A percentile compares a stretch with the other conserved stretches of the same genome.
Evolutionary conservation across 1,140 invertebrate species (phyloP).

Genomic region (Trachymyrmex cornetzi): DNA sequence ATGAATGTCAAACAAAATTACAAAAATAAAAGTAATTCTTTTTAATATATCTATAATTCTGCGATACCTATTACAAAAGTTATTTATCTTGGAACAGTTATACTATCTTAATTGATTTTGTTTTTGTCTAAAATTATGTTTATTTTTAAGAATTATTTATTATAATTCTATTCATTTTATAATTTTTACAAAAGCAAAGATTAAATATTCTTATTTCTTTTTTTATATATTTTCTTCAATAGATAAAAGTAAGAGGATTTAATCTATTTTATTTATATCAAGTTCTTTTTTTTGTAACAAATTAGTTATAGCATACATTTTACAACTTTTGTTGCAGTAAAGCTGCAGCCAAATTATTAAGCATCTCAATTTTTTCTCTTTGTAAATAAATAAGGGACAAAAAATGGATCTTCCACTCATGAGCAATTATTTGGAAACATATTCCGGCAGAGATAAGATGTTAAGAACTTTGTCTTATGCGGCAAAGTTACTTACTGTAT

Average conservation of each 20-base stretch:
- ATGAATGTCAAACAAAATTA: background rate
- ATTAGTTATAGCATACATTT: background rate
- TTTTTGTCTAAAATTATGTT: background rate
- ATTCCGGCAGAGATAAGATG: conserved; percentile 88
- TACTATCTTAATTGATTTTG: background rate
- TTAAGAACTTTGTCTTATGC: conserved; percentile 90
- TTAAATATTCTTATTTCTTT: background rate
- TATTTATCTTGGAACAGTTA: background rate
- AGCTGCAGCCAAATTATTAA: background rate
- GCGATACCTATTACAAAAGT: background rate
- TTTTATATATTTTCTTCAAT: background rate
- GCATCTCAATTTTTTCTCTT: background rate
- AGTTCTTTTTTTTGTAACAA: background rate
- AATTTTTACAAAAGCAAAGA: background rate
- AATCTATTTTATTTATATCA: background rate
- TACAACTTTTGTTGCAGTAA: conserved; percentile 13
- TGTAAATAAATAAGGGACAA: background rate
- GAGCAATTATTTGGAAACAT: conserved; percentile 85
- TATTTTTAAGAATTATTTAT: background rate
- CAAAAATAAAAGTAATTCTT: background rate
- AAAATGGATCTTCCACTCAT: conserved; percentile 21
- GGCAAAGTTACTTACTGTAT: conserved; percentile 88
- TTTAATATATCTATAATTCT: background rate
- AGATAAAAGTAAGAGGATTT: background rate
- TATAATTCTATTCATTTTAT: background rate